A percentile compares a stretch with the other conserved stretches of the same genome.
These are phyloP conservation scores for Ctenochaetus hawaiiensis DNA, from an alignment of 2,797 vertebrate species.

Conservation along the genomic window DNA sequence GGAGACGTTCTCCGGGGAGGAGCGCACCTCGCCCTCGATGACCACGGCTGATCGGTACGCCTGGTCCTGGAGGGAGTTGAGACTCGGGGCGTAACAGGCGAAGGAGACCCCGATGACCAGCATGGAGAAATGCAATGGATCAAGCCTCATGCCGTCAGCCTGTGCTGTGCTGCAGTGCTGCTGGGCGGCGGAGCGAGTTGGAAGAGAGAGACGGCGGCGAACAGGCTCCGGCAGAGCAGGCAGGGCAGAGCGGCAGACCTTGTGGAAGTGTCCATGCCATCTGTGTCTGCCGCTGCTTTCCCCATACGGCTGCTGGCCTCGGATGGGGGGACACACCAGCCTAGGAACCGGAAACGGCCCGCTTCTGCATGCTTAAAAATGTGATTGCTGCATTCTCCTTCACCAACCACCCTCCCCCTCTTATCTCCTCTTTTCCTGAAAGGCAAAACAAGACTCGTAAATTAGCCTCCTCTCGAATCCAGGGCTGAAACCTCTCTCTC, in stretches of 20 bases:
- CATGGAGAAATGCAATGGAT: conserved; percentile 95
- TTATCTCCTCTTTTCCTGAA: conserved; percentile 79
- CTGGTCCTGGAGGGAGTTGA: conserved; percentile 96
- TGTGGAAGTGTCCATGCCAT: conserved; percentile 96
- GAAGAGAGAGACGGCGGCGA: conserved; percentile 86
- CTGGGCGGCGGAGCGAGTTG: conserved; percentile 88
- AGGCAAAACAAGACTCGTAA: conserved; percentile 86
- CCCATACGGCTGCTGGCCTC: conserved; percentile 87
- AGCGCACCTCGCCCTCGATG: conserved; percentile 97
- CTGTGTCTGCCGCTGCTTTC: conserved; percentile 90
- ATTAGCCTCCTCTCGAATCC: conserved; percentile 83
- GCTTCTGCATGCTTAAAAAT: conserved; percentile 87
- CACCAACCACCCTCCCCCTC: conserved; percentile 80
- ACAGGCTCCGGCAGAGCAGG: conserved; percentile 86
- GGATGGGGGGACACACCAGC: conserved; percentile 86
- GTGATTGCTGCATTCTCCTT: conserved; percentile 88
- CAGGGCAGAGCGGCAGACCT: conserved; percentile 92
- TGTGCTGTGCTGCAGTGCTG: conserved; percentile 89
- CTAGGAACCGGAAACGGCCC: conserved; percentile 91
- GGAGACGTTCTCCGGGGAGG: conserved; percentile 87
- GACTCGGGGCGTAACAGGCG: conserved; percentile 96
- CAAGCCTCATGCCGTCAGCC: conserved; percentile 97
- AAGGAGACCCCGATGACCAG: conserved; percentile 96
- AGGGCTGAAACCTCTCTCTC: conserved; percentile 71
- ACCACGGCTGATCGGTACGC: conserved; percentile 94